Conservation (phyloP, 2,113 vertebrate species). For the Sorex araneus region DNA sequence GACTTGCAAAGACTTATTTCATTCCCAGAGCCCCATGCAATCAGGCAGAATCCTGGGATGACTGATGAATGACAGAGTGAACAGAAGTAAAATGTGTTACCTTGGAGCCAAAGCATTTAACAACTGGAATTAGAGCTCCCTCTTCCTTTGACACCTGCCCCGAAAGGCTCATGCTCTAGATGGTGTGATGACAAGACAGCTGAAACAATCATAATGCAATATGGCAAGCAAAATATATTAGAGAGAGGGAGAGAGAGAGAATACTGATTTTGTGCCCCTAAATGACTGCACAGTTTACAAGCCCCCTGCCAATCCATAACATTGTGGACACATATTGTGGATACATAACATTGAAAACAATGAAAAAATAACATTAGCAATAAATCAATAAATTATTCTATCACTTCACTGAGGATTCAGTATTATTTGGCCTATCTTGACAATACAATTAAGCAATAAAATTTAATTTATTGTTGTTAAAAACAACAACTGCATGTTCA, state of each 20-base stretch:
- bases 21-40: not conserved
- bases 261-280: not conserved
- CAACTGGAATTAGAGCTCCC: not conserved
- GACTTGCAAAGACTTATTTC: not conserved
- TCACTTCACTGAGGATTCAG: not conserved
- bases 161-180: not conserved
- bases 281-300: not conserved
- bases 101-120: not conserved
- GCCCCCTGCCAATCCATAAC: not conserved
- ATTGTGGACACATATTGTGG: not conserved
- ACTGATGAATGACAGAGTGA: not conserved
- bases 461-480: not conserved
- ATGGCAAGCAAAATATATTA: not conserved
- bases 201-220: not conserved
- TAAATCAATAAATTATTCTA: not conserved
- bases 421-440: not conserved
- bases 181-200: not conserved
- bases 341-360: no score
- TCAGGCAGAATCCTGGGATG: not conserved
- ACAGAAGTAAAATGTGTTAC: not conserved
- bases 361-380: not conserved
- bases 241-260: not conserved
- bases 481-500: not conserved
- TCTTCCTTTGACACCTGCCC: not conserved
- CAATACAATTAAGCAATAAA: not conserved